These are phyloP conservation scores for Corydoras maculifer DNA, from an alignment of 2,113 vertebrate genomes.

Conservation along the genomic window DNA sequence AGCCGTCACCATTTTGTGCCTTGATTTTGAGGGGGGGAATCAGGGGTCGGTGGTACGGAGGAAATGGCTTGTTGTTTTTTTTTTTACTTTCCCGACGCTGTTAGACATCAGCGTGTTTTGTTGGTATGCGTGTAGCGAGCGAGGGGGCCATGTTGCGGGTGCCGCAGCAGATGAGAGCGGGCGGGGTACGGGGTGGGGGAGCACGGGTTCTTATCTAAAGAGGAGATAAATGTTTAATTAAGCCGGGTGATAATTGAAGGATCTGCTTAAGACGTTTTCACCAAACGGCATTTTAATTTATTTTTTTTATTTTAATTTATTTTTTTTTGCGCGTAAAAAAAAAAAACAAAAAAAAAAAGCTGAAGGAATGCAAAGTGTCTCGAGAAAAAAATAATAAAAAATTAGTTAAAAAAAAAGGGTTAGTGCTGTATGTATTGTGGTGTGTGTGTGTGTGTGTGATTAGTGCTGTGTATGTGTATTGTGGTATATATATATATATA, in stretches of 20 bases:
- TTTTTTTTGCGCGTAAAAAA: too few relatives aligned
- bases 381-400: too few relatives aligned
- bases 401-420: too few relatives aligned
- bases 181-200: slow-evolving; percentile 73
- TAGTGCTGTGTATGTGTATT: too few relatives aligned
- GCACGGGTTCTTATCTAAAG: slow-evolving; percentile 76
- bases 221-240: slow-evolving; percentile 74
- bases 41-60: slow-evolving; percentile 41
- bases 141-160: slow-evolving; percentile 65
- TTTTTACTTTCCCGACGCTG: slow-evolving; percentile 87
- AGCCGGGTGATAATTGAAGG: slow-evolving; percentile 59
- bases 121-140: slow-evolving; percentile 68
- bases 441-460: too few relatives aligned
- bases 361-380: too few relatives aligned
- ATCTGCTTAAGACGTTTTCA: slow-evolving; percentile 23
- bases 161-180: slow-evolving; percentile 77
- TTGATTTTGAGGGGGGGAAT: slow-evolving; percentile 75
- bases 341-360: too few relatives aligned
- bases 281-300: slow-evolving; percentile 26
- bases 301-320: too few relatives aligned
- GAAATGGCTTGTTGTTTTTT: slow-evolving; percentile 65
- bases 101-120: slow-evolving; percentile 75
- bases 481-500: too few relatives aligned
- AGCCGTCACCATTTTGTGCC: slow-evolving; percentile 85
- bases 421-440: too few relatives aligned